Evolutionary conservation across 2,888 invertebrate genomes (phyloP).

Genomic region (Chrysolina haemoptera): DNA sequence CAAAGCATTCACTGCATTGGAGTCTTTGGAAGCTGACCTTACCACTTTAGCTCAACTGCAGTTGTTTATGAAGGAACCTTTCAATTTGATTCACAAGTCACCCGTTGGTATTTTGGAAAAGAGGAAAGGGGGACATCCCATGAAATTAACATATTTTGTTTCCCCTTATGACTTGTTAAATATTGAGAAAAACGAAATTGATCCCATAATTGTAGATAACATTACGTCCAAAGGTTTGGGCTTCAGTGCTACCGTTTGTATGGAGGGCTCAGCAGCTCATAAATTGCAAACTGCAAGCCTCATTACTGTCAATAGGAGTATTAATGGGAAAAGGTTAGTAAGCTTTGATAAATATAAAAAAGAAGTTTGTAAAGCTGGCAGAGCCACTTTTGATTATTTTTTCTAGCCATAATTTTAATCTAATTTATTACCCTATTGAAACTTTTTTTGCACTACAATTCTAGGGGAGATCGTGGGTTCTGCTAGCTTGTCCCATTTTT

Average conservation of each 20-base stretch:
- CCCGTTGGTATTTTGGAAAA: slow-evolving; percentile 90
- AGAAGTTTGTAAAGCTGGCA: too few relatives aligned
- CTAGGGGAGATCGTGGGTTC: too few relatives aligned
- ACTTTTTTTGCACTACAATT: too few relatives aligned
- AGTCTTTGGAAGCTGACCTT: slow-evolving; percentile 92
- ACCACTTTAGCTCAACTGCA: slow-evolving; percentile 85
- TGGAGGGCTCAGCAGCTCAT: slow-evolving; percentile 90
- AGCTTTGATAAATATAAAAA: neutral
- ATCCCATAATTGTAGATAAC: slow-evolving; percentile 83
- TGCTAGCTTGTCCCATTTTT: too few relatives aligned
- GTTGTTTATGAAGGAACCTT: slow-evolving; percentile 79
- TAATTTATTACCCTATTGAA: too few relatives aligned
- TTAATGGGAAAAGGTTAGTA: slow-evolving; percentile 82
- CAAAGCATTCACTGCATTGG: slow-evolving; percentile 93
- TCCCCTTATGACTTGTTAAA: slow-evolving; percentile 93
- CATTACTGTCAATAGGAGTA: slow-evolving; percentile 78
- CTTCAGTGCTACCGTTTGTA: slow-evolving; percentile 89
- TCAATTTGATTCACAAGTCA: slow-evolving; percentile 87
- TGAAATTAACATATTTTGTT: slow-evolving; percentile 95
- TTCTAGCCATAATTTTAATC: too few relatives aligned
- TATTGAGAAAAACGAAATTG: slow-evolving; percentile 80
- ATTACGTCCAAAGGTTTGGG: slow-evolving; percentile 81
- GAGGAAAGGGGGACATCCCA: slow-evolving; percentile 90
- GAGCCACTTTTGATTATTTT: too few relatives aligned
- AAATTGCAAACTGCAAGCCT: slow-evolving; percentile 85